Percentiles rank a stretch among this genome's conserved stretches.
These are phyloP conservation scores for Pomatostomus ruficeps DNA, from an alignment of 2,113 vertebrate species.

Conservation along the genomic window DNA sequence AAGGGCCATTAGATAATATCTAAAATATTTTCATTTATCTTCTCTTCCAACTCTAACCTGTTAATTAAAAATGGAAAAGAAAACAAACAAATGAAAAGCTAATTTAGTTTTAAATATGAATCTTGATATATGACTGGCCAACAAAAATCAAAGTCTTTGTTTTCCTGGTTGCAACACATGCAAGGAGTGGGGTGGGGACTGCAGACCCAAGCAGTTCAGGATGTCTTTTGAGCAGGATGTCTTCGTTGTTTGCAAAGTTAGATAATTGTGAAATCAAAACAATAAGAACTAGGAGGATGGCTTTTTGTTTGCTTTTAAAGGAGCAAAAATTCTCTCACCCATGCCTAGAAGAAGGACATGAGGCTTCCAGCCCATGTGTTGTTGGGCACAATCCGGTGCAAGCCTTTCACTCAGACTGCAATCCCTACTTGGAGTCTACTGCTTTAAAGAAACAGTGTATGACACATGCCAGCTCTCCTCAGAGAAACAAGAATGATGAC, in stretches of 20 bases:
- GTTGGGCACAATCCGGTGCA: neutral
- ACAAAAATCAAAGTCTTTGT: neutral
- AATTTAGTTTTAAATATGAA: neutral
- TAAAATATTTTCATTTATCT: neutral
- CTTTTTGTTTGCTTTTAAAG: neutral
- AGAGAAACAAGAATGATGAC: neutral
- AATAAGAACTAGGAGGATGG: neutral
- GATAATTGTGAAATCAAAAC: neutral
- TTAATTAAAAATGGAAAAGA: neutral
- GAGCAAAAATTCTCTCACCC: neutral
- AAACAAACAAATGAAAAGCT: neutral
- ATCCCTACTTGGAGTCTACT: neutral
- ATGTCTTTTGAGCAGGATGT: neutral
- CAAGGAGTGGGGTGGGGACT: neutral
- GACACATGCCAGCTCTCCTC: neutral
- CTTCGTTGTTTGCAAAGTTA: neutral
- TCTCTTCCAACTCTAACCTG: neutral
- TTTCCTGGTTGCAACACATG: neutral
- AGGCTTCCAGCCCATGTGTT: neutral
- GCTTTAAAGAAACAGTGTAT: neutral
- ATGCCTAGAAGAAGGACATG: neutral
- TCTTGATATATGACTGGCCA: neutral
- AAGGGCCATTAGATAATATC: neutral
- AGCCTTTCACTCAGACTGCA: neutral
- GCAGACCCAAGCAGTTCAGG: neutral